Conservation (phyloP, 2,888 invertebrate genomes). For the Eulithis testata region DNA sequence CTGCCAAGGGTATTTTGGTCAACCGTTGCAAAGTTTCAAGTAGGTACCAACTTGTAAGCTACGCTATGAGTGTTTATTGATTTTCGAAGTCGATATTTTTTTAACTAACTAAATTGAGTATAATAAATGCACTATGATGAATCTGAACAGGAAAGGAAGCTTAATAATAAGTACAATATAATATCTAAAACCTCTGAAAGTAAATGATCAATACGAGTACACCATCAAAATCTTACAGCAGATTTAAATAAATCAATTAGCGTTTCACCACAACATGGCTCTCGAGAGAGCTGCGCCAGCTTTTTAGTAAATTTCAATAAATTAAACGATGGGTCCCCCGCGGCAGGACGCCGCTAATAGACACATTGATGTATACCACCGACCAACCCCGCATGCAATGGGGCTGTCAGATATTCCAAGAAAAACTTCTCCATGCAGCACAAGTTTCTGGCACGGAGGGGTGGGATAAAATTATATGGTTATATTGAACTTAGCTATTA, state of each 20-base stretch:
- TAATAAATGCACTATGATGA: too few species aligned
- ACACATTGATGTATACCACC: conserved; percentile 74
- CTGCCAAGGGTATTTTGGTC: too few species aligned
- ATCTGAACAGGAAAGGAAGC: too few species aligned
- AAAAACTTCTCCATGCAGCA: conserved; percentile 35
- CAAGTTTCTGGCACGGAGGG: neutral
- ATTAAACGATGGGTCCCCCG: conserved; percentile 72
- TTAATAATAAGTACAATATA: neutral
- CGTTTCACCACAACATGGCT: conserved; percentile 33
- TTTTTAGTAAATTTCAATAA: conserved; percentile 69
- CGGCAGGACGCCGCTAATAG: conserved; percentile 60
- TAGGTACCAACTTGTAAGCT: too few species aligned
- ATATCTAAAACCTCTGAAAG: neutral
- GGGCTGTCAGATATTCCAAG: conserved; percentile 32
- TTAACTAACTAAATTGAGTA: too few species aligned
- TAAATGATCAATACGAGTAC: conserved; percentile 4
- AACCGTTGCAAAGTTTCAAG: too few species aligned
- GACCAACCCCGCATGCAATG: conserved; percentile 39
- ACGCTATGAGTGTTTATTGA: too few species aligned
- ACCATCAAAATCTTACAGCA: conserved; percentile 5
- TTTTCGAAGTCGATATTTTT: too few species aligned
- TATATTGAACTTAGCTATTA: too few species aligned
- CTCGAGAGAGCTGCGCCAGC: conserved; percentile 41
- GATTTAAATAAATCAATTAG: conserved; percentile 49
- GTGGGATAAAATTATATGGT: too few species aligned